phyloP scores from a whole-genome alignment of 2,888 invertebrate genomes.

The Apotomis betuletana region DNA sequence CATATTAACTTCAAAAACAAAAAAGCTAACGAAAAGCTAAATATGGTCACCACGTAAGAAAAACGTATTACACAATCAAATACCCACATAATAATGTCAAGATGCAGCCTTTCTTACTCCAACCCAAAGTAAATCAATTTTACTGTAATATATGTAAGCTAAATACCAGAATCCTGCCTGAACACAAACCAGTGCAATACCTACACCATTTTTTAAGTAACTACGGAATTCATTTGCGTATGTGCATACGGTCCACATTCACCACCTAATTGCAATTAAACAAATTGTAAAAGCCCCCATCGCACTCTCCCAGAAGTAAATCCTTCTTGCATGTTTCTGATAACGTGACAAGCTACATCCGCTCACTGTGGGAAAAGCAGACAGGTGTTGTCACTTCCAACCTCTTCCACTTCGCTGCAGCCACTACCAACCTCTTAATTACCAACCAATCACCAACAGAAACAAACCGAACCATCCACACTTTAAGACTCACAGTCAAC shows the following conservation, averaged over 20 bases:
- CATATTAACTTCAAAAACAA: no score
- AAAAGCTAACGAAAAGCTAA: no score
- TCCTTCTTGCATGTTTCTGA: constrained; percentile 66
- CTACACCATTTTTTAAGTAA: background rate
- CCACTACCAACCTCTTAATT: constrained; percentile 59
- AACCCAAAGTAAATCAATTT: no score
- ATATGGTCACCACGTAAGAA: no score
- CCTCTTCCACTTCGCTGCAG: constrained; percentile 64
- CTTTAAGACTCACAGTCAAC: constrained; percentile 12
- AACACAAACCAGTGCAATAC: background rate
- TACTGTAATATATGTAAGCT: no score
- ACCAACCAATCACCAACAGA: constrained; percentile 28
- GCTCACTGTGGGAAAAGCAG: constrained; percentile 77
- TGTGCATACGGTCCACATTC: background rate
- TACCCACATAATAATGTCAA: no score
- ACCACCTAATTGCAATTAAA: constrained; percentile 32
- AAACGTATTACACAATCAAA: no score
- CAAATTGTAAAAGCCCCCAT: constrained; percentile 26
- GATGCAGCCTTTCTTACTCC: no score
- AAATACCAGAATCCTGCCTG: no score
- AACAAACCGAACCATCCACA: constrained; percentile 38
- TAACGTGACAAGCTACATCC: constrained; percentile 74
- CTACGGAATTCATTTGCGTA: background rate
- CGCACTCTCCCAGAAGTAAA: constrained; percentile 27
- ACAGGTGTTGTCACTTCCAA: constrained; percentile 79